Base-by-base conservation (phyloP, 2,113 vertebrate genomes). In the Chroicocephalus ridibundus region DNA sequence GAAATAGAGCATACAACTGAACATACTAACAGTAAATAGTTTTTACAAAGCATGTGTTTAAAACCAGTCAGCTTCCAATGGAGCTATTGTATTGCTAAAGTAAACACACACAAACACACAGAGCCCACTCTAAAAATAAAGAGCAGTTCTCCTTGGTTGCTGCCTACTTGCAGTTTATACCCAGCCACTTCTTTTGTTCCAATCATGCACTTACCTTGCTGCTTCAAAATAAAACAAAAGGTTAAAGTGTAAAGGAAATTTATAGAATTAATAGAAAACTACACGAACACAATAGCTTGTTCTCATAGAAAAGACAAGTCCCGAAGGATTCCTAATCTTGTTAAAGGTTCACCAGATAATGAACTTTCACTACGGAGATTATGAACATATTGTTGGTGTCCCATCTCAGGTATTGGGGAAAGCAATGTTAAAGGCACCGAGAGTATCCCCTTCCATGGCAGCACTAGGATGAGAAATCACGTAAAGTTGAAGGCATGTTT, bases 151-250 rank as follows among this genome's bases (percentile, higher is more conserved):
- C 32, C 54, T 81, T 77, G 54, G 62, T 87, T 90, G 77, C 93
- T 93, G 91, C 22, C 49, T 86, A 70, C 64, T 97, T 87, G 91
- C 78, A 95, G 62, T 80, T 92, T 91, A 94, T 51, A 83, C 31
- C 24, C 51, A 90, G 75, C 6, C 81, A 95, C 64, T 91, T 82
- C 11, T 80, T 69, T 80, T 94, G 21, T 78, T 95, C 68, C 54
- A 82, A 95, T 32, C 91, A 65, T 65, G 85, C 75, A 98, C 98
- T 98, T 98, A 98, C 98, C 98, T 98, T 96, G 84, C 40, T 92
- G 93, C 94, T 98, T 95, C 69, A 96, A 95, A 97, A 91, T 90
- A 97, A 96, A 97, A 97, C 34, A 95, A 97, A 94, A 92, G 13
- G 51, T 94, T 97, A 93, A 94, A 97, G 92, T 38, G 8, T 60